These are phyloP conservation scores for Ennomos quercinarius DNA, from an alignment of 2,888 invertebrate species.

Conservation along the genomic window DNA sequence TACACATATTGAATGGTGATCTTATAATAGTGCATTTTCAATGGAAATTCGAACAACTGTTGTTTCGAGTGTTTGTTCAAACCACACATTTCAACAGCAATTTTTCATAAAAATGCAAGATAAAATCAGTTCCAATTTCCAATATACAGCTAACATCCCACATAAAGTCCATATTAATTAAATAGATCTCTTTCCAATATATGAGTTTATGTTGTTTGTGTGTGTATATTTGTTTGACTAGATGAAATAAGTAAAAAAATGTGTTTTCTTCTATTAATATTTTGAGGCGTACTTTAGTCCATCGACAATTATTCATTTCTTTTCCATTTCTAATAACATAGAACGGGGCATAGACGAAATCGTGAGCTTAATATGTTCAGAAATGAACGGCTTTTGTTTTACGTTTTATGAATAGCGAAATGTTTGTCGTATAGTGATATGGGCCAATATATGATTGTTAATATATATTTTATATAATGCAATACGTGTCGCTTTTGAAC, in stretches of 20 bases:
- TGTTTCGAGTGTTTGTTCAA: too few relatives aligned
- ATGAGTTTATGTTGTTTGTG: conserved; percentile 52
- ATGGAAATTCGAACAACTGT: too few relatives aligned
- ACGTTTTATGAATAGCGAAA: conserved; percentile 6
- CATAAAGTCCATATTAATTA: conserved; percentile 12
- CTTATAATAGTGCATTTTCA: too few relatives aligned
- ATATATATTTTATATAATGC: conserved; percentile 20
- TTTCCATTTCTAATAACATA: conserved; percentile 47
- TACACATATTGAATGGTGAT: too few relatives aligned
- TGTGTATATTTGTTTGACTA: conserved; percentile 81
- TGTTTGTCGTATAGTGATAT: conserved; percentile 10
- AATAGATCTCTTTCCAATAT: conserved; percentile 67
- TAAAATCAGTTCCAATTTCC: too few relatives aligned
- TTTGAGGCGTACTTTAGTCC: conserved; percentile 40
- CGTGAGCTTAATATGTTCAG: background rate
- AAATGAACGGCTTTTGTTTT: background rate
- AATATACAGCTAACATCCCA: background rate
- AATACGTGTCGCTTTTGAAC: conserved; percentile 8
- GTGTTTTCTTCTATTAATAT: conserved; percentile 60
- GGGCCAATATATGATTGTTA: conserved; percentile 22
- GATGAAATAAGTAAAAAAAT: conserved; percentile 73
- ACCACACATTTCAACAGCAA: too few relatives aligned
- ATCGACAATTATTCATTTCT: conserved; percentile 41
- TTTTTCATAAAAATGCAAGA: too few relatives aligned
- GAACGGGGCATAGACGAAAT: background rate